Percentiles rank a stretch among this genome's conserved stretches.
Evolutionary conservation across 2,888 invertebrate species (phyloP).

Genomic region (Aplocera efformata): DNA sequence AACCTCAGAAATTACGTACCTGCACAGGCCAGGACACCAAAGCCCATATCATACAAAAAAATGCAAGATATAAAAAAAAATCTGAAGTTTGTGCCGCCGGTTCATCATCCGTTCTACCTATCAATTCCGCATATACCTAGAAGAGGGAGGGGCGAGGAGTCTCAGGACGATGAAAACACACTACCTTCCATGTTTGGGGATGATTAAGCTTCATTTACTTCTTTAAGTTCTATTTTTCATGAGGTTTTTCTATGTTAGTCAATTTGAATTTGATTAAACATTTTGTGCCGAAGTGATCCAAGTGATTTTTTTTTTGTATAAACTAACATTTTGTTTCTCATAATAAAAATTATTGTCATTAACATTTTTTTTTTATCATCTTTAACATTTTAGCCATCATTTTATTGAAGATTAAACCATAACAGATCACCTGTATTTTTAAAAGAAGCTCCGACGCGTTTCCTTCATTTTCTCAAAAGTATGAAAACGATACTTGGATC

Average conservation of each 20-base stretch:
- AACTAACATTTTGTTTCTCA: neutral
- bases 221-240: slow-evolving; percentile 2
- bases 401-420: slow-evolving; percentile 1
- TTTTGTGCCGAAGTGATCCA: too few relatives aligned
- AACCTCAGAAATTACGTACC: slow-evolving; percentile 26
- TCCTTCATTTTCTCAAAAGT: too few relatives aligned
- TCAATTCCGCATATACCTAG: slow-evolving; percentile 2
- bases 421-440: neutral
- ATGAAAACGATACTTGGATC: slow-evolving; percentile 13
- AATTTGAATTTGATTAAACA: slow-evolving; percentile 1
- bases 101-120: slow-evolving; percentile 19
- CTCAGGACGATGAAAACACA: neutral
- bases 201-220: slow-evolving; percentile 3
- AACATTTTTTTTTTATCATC: slow-evolving; percentile 4
- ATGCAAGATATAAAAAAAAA: slow-evolving; percentile 25
- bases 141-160: neutral
- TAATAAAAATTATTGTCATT: slow-evolving; percentile 1
- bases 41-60: slow-evolving; percentile 23
- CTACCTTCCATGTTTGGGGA: slow-evolving; percentile 5
- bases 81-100: slow-evolving; percentile 22
- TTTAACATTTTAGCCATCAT: slow-evolving; percentile 2
- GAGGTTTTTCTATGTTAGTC: slow-evolving; percentile 2
- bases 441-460: neutral
- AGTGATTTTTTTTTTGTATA: too few relatives aligned
- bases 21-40: slow-evolving; percentile 20